Conservation (phyloP, 2,797 vertebrate species). For the Rachycentron canadum region DNA sequence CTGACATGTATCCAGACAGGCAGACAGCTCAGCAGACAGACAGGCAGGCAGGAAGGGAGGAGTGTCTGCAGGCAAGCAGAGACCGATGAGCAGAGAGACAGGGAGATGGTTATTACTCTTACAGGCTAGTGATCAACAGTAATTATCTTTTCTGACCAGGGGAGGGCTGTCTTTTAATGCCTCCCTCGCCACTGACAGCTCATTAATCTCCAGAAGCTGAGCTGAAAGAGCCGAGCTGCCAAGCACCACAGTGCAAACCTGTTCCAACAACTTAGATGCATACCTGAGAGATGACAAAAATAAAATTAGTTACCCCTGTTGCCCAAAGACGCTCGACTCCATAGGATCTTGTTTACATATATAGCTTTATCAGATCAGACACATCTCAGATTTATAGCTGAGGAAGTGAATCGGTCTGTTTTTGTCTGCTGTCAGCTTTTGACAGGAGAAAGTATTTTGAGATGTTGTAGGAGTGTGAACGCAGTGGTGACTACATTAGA, state of each 20-base stretch:
- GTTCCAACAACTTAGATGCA: constrained; percentile 69
- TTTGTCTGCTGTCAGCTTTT: not conserved
- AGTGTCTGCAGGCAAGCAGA: constrained; percentile 5
- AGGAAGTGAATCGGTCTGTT: constrained; percentile 2
- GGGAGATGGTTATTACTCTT: constrained; percentile 49
- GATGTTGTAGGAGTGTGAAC: constrained; percentile 19
- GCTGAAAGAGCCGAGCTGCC: constrained; percentile 50
- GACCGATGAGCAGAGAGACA: constrained; percentile 32
- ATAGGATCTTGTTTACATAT: constrained; percentile 11
- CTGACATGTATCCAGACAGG: not conserved
- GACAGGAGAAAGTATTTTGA: not conserved
- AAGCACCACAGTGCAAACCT: constrained; percentile 56
- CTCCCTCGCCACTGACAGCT: constrained; percentile 72
- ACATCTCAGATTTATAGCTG: not conserved
- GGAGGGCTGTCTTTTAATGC: constrained; percentile 62
- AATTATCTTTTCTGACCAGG: constrained; percentile 71
- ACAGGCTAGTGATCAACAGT: constrained; percentile 67
- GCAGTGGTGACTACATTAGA: not conserved
- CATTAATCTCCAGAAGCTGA: constrained; percentile 78
- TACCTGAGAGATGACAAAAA: constrained; percentile 67
- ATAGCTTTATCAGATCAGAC: constrained; percentile 31
- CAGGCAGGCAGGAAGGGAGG: constrained; percentile 7
- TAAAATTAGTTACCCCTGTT: constrained; percentile 6
- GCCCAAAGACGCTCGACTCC: constrained; percentile 16
- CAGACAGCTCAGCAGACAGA: constrained; percentile 10